phyloP scores from a whole-genome alignment of 2,113 vertebrate species.

The Silurus asotus region DNA sequence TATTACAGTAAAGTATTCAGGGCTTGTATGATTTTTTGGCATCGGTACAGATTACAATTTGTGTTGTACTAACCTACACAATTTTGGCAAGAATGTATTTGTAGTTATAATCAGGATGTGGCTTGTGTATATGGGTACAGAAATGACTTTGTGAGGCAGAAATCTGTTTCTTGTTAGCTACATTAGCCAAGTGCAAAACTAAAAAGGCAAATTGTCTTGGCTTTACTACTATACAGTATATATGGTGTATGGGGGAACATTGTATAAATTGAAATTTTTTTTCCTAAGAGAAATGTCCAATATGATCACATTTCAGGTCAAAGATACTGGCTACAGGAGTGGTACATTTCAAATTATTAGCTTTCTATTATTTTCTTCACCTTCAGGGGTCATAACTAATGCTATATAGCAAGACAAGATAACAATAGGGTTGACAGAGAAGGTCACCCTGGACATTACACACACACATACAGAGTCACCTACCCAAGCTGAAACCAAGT shows the following conservation, averaged over 20 bases:
- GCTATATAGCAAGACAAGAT: constrained; percentile 16
- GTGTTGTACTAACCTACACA: neutral
- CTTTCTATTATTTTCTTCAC: constrained; percentile 17
- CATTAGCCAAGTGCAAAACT: neutral
- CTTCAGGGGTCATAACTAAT: constrained; percentile 10
- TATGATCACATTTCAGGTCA: neutral
- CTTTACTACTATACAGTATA: neutral
- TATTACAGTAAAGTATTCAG: neutral
- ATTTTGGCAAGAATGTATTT: neutral
- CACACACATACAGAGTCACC: constrained; percentile 16
- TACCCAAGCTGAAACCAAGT: constrained; percentile 25
- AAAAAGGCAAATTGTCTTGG: neutral
- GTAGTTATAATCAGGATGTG: neutral
- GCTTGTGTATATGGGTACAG: neutral
- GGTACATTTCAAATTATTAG: constrained; percentile 2
- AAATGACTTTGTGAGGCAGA: neutral
- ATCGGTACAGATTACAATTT: neutral
- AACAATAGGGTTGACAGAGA: constrained; percentile 27
- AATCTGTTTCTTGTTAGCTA: neutral
- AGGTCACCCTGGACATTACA: constrained; percentile 8
- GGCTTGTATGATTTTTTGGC: neutral
- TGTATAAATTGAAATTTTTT: neutral
- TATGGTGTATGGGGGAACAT: neutral
- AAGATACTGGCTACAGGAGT: neutral
- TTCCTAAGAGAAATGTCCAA: neutral